A percentile compares a stretch with the other conserved stretches of the same genome.
Conservation (phyloP, 2,113 vertebrate genomes). For the Petaurus breviceps region DNA sequence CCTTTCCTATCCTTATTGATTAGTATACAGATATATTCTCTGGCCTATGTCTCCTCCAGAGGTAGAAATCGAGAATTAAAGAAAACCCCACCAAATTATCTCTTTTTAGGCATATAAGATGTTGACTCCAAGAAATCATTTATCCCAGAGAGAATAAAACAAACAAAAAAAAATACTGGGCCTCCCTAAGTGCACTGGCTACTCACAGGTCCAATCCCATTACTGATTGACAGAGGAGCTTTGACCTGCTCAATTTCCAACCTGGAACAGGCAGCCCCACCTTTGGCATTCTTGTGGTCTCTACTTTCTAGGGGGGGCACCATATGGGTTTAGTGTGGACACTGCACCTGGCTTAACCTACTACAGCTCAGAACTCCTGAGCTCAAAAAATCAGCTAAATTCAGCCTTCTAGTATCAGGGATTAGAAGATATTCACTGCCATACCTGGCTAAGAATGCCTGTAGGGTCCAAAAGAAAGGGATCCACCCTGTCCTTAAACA, state of each 20-base stretch:
- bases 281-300: neutral
- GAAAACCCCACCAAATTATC: too few relatives aligned
- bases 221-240: neutral
- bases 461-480: neutral
- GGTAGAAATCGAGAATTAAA: neutral
- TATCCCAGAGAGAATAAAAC: neutral
- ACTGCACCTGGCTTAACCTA: neutral
- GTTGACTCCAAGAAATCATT: neutral
- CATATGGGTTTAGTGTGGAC: neutral
- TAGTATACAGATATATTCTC: neutral
- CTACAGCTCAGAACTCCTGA: neutral
- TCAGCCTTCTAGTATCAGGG: neutral
- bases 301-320: neutral
- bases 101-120: neutral
- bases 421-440: neutral
- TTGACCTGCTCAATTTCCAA: neutral
- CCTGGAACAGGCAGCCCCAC: neutral
- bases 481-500: neutral
- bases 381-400: neutral
- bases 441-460: neutral
- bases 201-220: neutral
- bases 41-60: neutral
- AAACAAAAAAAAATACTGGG: neutral
- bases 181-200: neutral
- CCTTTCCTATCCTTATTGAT: neutral